These are phyloP conservation scores for Acipenser transmontanus DNA, from an alignment of 2,797 vertebrate genomes.

Conservation along the genomic window DNA sequence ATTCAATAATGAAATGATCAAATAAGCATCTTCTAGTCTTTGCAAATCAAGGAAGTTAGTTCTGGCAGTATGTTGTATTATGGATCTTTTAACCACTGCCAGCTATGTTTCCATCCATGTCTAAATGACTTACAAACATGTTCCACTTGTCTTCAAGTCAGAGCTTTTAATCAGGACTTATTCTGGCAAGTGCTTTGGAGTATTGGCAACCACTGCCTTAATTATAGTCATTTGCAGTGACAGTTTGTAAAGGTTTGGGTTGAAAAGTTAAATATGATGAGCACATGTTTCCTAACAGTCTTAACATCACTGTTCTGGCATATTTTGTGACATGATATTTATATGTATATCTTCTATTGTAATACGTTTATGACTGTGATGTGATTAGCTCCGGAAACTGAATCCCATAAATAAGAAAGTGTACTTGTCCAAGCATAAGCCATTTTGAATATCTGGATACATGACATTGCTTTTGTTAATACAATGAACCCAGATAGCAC, in stretches of 20 bases:
- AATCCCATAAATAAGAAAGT: no score
- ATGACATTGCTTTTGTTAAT: no score
- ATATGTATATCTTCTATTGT: no score
- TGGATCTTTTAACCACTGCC: slow-evolving; percentile 57
- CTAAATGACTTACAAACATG: slow-evolving; percentile 56
- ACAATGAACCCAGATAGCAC: no score
- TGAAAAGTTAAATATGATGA: no score
- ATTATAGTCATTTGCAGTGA: slow-evolving; percentile 28
- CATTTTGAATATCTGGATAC: no score
- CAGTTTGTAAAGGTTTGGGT: slow-evolving; percentile 18
- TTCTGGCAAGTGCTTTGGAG: slow-evolving; percentile 40
- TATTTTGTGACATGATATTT: no score
- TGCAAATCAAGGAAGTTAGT: slow-evolving; percentile 67
- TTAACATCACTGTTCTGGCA: no score
- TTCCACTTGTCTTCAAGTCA: slow-evolving; percentile 33
- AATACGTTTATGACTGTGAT: no score
- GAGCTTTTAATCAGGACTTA: slow-evolving; percentile 45
- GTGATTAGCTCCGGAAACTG: no score
- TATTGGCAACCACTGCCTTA: slow-evolving; percentile 33
- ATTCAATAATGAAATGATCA: slow-evolving; percentile 76
- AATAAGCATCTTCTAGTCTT: slow-evolving; percentile 70
- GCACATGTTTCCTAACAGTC: no score
- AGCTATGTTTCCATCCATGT: slow-evolving; percentile 51
- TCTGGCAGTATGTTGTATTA: slow-evolving; percentile 52
- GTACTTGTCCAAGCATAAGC: no score